Evolutionary conservation across 2,888 invertebrate genomes (phyloP).

Genomic region (Camptogramma bilineatum): DNA sequence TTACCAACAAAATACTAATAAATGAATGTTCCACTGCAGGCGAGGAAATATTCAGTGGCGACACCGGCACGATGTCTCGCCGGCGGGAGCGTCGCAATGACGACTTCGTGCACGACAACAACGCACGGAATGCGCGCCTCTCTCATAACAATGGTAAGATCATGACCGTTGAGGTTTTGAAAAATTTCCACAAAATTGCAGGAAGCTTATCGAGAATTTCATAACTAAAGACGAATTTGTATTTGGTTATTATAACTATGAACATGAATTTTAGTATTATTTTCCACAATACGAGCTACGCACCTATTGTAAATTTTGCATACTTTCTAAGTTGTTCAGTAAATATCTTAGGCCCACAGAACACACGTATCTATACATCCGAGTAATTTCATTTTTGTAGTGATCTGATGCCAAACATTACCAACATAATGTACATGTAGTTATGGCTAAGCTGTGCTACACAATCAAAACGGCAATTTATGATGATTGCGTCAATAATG

Average conservation of each 20-base stretch:
- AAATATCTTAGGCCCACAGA: too few relatives aligned
- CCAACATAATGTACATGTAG: not conserved
- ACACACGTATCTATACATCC: too few relatives aligned
- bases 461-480: conserved; percentile 15
- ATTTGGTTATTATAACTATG: too few relatives aligned
- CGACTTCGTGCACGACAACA: conserved; percentile 73
- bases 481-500: conserved; percentile 13
- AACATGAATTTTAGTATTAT: too few relatives aligned
- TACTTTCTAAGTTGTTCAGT: too few relatives aligned
- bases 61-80: conserved; percentile 69
- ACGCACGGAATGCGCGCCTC: conserved; percentile 63
- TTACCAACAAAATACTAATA: not conserved
- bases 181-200: not conserved
- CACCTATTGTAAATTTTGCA: too few relatives aligned
- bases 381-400: too few relatives aligned
- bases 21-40: conserved; percentile 54
- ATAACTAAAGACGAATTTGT: too few relatives aligned
- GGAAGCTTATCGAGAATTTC: too few relatives aligned
- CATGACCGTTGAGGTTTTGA: not conserved
- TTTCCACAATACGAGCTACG: too few relatives aligned
- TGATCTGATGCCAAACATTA: not conserved
- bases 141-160: conserved; percentile 21
- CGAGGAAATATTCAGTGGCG: conserved; percentile 76
- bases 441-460: conserved; percentile 2
- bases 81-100: conserved; percentile 72